Evolutionary conservation across 2,888 invertebrate species (phyloP).

Genomic region (Callyntrura guangdongensis): DNA sequence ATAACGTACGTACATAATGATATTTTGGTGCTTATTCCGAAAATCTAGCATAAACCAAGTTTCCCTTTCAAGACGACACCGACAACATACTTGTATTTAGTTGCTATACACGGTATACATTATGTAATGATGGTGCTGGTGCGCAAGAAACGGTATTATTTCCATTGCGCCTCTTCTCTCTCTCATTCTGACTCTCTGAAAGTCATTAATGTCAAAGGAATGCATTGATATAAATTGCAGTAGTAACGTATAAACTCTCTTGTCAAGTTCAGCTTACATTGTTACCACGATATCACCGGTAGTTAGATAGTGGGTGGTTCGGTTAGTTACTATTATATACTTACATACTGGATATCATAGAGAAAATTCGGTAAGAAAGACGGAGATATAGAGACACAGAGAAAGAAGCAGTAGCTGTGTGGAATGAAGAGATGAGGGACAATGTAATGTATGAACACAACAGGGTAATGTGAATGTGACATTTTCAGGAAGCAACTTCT

Average conservation of each 20-base stretch:
- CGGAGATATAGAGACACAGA: neutral
- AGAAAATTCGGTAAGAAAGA: neutral
- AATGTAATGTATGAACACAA: constrained; percentile 30
- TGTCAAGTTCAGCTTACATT: constrained; percentile 61
- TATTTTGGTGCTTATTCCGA: constrained; percentile 26
- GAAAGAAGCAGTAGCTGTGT: neutral
- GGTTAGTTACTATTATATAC: neutral
- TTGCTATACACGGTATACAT: neutral
- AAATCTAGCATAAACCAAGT: constrained; percentile 15
- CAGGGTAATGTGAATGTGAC: constrained; percentile 66
- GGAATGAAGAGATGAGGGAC: constrained; percentile 29
- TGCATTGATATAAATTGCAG: constrained; percentile 77
- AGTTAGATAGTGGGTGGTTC: constrained; percentile 5
- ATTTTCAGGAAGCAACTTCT: constrained; percentile 67
- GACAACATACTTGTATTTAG: neutral
- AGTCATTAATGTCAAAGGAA: constrained; percentile 73
- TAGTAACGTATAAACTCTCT: constrained; percentile 58
- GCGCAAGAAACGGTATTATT: constrained; percentile 39
- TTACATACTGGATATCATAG: constrained; percentile 11
- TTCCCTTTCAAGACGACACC: neutral
- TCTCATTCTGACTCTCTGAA: constrained; percentile 44
- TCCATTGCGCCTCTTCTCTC: constrained; percentile 4
- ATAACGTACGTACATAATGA: neutral
- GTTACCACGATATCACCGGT: constrained; percentile 50
- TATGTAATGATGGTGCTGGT: constrained; percentile 13